These are phyloP conservation scores for Metridium senile DNA, from an alignment of 92 coral and sea anemone genomes.

Conservation along the genomic window DNA sequence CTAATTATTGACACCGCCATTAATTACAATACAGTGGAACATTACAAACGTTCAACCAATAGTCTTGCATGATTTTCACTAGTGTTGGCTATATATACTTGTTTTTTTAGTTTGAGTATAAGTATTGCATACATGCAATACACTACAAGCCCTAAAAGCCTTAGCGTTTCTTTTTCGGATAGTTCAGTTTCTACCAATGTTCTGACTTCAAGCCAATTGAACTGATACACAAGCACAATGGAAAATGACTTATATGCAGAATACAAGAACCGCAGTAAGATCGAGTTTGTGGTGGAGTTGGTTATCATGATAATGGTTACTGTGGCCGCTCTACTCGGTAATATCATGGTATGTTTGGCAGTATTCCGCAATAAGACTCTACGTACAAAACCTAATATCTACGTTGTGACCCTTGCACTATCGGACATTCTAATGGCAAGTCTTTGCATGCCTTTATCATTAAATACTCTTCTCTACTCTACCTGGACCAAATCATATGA, in stretches of 20 bases:
- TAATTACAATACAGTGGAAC: background rate
- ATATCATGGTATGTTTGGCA: conserved; percentile 82
- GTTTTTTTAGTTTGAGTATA: no score
- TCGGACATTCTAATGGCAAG: conserved; percentile 81
- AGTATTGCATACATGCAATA: no score
- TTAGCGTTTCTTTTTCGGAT: no score
- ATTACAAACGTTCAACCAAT: background rate
- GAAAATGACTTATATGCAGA: conserved; percentile 16
- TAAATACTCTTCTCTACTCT: conserved; percentile 64
- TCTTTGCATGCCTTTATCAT: conserved; percentile 69
- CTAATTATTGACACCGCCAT: no score
- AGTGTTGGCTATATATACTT: no score
- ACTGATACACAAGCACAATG: background rate
- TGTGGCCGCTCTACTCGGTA: conserved; percentile 61
- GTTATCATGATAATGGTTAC: conserved; percentile 55
- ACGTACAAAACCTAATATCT: conserved; percentile 77
- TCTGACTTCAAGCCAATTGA: no score
- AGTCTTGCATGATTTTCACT: background rate
- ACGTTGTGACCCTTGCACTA: conserved; percentile 70
- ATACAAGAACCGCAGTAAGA: conserved; percentile 46
- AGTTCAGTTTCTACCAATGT: no score
- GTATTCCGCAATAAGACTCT: conserved; percentile 72
- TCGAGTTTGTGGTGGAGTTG: conserved; percentile 53
- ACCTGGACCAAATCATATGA: conserved; percentile 53
- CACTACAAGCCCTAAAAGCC: no score